Evolutionary conservation across 2,113 vertebrate genomes (phyloP), one percentile per base, ranked within the genome.

Genomic region (Castor canadensis): DNA sequence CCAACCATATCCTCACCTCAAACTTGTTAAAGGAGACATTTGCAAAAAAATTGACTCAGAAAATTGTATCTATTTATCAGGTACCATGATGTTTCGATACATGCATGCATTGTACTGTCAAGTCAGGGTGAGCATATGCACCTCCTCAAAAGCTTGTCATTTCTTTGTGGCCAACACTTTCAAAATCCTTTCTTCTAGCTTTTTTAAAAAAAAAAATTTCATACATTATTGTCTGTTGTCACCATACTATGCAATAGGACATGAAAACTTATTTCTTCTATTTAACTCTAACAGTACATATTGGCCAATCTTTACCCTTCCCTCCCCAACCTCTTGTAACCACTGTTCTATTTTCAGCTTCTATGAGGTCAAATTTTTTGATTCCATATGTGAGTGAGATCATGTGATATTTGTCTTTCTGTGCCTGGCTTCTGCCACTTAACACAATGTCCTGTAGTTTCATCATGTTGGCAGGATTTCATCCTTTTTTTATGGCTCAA

Each of bases 361-460:
- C 28, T 73, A 7, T 80, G 91, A 85, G 81, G 40, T 73, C 66
- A 72, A 49, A 45, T 82, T 43, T 64, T 40, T 30, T 43, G 56
- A 71, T 49, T 35, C 35, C 43, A 8, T 80, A 28, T 64, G 35
- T 81, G 85, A 69, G 47, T 77, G 73, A 93, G 76, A n/a, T 88
- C 76, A 82, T 73, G 56, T 13, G 17, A 56, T n/a, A 15, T 62
- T 35, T n/a, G 28, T n/a, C 43, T 82, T 49, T 45, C 76, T 73
- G 45, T 60, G n/a, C 67, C 76, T 82, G 85, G 76, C n/a, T 93
- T 54, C 47, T 93, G 52, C 82, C 56, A 93, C 15, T 73, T 88
- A 62, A 20, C 45, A 56, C 15, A 81, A 43, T 52, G 30, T 49
- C 45, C 58, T 81, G 16, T 16, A 30, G 75, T 71, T 87, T 40